A percentile compares a stretch with the other conserved stretches of the same genome.
These are phyloP conservation scores for Dysdera silvatica DNA, from an alignment of 1,140 invertebrate species.

Conservation along the genomic window DNA sequence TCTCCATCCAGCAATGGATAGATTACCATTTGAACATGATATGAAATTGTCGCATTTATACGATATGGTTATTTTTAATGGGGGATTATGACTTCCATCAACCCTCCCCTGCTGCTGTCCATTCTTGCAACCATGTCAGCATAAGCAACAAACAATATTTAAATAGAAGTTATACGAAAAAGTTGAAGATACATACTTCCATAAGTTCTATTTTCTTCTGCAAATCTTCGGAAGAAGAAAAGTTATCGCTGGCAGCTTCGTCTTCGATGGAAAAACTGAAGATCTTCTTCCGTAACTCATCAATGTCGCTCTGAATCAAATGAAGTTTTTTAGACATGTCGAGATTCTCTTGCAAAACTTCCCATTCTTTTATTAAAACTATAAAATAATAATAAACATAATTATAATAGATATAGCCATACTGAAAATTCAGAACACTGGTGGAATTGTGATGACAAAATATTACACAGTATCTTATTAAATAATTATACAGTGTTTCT, in stretches of 20 bases:
- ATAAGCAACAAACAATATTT: background rate
- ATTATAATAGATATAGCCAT: too few species aligned
- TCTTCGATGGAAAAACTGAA: background rate
- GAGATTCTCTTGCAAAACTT: slow-evolving; percentile 48
- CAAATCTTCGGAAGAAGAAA: slow-evolving; percentile 41
- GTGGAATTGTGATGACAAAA: too few species aligned
- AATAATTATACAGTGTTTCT: too few species aligned
- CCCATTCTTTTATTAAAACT: slow-evolving; percentile 54
- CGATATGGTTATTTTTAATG: too few species aligned
- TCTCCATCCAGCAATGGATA: too few species aligned
- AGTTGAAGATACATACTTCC: slow-evolving; percentile 38
- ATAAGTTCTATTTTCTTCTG: slow-evolving; percentile 49
- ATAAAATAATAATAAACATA: slow-evolving; percentile 35
- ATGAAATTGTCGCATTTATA: too few species aligned
- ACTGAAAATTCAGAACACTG: too few species aligned
- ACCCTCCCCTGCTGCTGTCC: background rate
- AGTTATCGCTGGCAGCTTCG: background rate
- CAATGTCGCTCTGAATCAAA: slow-evolving; percentile 42
- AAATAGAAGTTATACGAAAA: background rate
- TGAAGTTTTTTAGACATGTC: slow-evolving; percentile 45
- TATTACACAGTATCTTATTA: too few species aligned
- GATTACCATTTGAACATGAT: too few species aligned
- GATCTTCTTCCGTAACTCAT: slow-evolving; percentile 7
- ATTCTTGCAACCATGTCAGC: background rate
- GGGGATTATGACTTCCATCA: too few species aligned